Evolutionary conservation across 2,797 vertebrate species (phyloP), one percentile per base, ranked within the genome.

Genomic region (Tapera naevia): DNA sequence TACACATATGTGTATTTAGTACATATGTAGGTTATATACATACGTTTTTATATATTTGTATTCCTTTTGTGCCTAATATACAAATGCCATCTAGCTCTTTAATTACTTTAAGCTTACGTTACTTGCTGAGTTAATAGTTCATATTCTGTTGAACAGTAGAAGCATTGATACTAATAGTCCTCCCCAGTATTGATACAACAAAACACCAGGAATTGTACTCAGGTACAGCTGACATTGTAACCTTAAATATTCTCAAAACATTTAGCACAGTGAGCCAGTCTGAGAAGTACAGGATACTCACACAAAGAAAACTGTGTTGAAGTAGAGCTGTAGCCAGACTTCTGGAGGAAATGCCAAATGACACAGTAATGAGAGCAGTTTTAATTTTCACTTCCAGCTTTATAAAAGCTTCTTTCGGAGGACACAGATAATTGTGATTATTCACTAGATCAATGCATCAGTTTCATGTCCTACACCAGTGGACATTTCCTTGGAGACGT

Each of bases 191-290:
- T 1, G 2, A 64, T 3, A 10, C 46, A 86, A 25, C 30, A 87
- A 48, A 43, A 35, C 23, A 57, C 4, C 53, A 71, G 22, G 43
- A 90, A 32, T 16, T 41, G 45, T 57, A 32, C 32, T 30, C 5
- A 3, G 28, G 5, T 30, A 48, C 28, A 57, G n/a, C 41, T 67
- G 66, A 32, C 16, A 3, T 13, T 67, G 37, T 27, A 60, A 39
- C 73, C 32, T 60, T 23, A 21, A 70, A 18, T 37, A 51, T 21
- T 72, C 22, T 71, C 28, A 45, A 45, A 69, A 28, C 13, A 10
- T 0, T 7, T 12, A 64, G 41, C 1, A 0, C 13, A 0, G 1
- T 9, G 15, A 76, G 72, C 23, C 0, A 4, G 11, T 28, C 39
- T 32, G 51, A 13, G 60, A 16, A 25, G 25, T 3, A 13, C 2